Evolutionary conservation across 2,888 invertebrate genomes (phyloP), one percentile per base, ranked within the genome.

Genomic region (Athripsodes cinereus): DNA sequence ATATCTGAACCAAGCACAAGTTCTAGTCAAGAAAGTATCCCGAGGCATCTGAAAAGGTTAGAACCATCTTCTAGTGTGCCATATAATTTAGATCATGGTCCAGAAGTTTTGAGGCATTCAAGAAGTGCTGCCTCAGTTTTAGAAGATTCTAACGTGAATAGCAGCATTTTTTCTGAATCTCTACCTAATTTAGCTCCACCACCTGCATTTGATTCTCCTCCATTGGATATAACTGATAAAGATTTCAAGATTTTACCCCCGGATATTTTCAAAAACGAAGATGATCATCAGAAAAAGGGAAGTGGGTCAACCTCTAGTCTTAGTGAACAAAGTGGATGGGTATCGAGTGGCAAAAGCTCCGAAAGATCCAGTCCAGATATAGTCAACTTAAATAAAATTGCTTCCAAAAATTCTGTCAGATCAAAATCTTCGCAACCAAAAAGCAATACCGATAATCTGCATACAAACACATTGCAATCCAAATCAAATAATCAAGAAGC

Each of bases 291-390:
- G 66, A 67, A 66, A 26, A 74, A 72, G 59, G 72, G 72, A 67
- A 81, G 80, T 57, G 79, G 75, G 65, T 84, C 85, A 8, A 85
- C 86, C 0, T 84, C 86, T 16, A 84, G 85, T 59, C 73, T 87
- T 60, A 91, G 90, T 67, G 92, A 92, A 71, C 88, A 90, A 71
- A 91, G 91, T 68, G 92, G 92, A 1, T 92, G 92, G 91, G 90
- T 92, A 1, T 90, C 90, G 26, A 91, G 90, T 66, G 84, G 87
- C 48, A 78, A 83, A 47, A 85, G 84, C 67, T 84, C 85, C 53
- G 81, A 79, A 19, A 80, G 80, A n/a, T 84, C 84, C 0, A 80
- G 83, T 54, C 84, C 84, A 2, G 84, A 84, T 67, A 67, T 62
- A 31, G 68, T 67, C 55, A 69, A 67, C 56, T 62, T 34, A n/a